Evolutionary conservation across 2,797 vertebrate genomes (phyloP), one percentile per base, ranked within the genome.

Genomic region (Trachurus trachurus): DNA sequence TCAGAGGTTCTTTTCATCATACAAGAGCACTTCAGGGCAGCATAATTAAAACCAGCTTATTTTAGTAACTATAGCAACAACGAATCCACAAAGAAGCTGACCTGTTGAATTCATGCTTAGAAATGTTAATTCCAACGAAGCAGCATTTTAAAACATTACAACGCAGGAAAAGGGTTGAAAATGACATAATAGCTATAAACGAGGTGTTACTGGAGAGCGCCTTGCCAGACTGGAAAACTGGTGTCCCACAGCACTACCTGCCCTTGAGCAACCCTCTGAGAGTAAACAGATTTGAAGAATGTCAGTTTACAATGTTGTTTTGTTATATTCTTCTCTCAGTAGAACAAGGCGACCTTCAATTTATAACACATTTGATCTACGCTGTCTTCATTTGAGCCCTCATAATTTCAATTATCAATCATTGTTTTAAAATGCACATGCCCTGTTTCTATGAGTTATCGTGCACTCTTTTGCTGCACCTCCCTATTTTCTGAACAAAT

Each of bases 401-500:
- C 39, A 39, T 49, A 11, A 17, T 75, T 34, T 37, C 65, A 37
- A 3, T 69, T 37, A 70, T 87, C 19, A 40, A n/a, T 66, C 53
- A 52, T 83, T 63, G 65, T 11, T 45, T 66, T 50, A 16, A 45
- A 47, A 71, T 19, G 4, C 22, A 22, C 42, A 69, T 77, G 52
- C 78, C 37, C 22, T 54, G 31, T 45, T 81, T 82, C 82, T 16
- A 64, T 77, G 29, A 59, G 11, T 64, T 73, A 70, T 72, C 34
- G 9, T 79, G 11, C 47, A 50, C 62, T 34, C n/a, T 83, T 67
- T 69, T 78, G 34, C 69, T 71, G 52, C 54, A 71, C 75, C 81
- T 83, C 85, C 80, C 78, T 65, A 5, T 65, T 86, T 81, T 83
- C 49, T 63, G 52, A 68, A 72, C 57, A 74, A 66, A 74, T 73